phyloP scores from a whole-genome alignment of 2,113 vertebrate species.

The Vimba vimba region DNA sequence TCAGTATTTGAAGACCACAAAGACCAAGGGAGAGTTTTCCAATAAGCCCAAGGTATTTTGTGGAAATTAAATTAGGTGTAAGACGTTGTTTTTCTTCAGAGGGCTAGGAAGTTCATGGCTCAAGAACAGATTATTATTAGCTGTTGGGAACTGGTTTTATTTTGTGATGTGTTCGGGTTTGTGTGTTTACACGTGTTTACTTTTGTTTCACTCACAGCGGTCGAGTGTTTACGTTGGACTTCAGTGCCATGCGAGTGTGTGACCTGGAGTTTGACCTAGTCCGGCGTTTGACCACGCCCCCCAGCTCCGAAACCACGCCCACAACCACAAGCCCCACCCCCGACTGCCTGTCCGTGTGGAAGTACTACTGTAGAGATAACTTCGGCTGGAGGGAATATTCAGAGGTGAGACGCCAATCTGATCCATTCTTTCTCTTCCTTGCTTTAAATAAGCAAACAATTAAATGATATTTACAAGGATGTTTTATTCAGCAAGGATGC shows the following conservation, averaged over 20 bases:
- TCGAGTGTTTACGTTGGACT: constrained; percentile 89
- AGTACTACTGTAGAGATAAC: constrained; percentile 98
- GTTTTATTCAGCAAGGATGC: too few species aligned
- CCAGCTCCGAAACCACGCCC: constrained; percentile 77
- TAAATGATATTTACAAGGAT: too few species aligned
- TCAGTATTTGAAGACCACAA: background rate
- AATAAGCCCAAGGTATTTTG: constrained; percentile 19
- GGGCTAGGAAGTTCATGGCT: background rate
- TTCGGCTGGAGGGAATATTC: constrained; percentile 99
- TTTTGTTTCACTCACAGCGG: constrained; percentile 73
- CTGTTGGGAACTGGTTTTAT: constrained; percentile 4
- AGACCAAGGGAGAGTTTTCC: background rate
- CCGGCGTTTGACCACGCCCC: constrained; percentile 86
- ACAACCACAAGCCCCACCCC: constrained; percentile 79
- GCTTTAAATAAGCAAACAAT: background rate
- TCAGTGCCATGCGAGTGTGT: constrained; percentile 87
- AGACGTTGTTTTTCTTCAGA: background rate
- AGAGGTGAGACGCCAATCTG: constrained; percentile 79
- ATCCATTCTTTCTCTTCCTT: background rate
- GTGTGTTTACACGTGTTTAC: constrained; percentile 40
- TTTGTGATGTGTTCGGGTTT: background rate
- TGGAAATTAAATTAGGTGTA: constrained; percentile 16
- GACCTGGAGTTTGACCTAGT: constrained; percentile 92
- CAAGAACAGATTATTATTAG: constrained; percentile 5
- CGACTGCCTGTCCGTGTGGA: constrained; percentile 91